phyloP scores from a whole-genome alignment of 2,797 vertebrate species.

The Phrynocephalus guinanensis region DNA sequence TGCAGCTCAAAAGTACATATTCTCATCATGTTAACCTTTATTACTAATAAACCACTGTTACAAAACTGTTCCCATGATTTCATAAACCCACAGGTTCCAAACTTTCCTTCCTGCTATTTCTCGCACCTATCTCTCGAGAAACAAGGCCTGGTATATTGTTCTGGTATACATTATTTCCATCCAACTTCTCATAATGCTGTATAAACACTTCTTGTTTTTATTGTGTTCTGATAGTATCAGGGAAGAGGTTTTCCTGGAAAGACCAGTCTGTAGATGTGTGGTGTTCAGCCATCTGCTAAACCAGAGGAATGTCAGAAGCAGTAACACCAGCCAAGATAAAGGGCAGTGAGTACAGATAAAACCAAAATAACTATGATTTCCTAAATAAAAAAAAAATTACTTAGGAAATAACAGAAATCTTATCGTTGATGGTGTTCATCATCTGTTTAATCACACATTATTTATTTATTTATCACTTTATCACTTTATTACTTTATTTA shows the following conservation, averaged over 20 bases:
- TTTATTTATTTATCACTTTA: too few species aligned
- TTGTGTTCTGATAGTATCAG: not conserved
- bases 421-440: too few species aligned
- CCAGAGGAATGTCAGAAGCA: not conserved
- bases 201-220: not conserved
- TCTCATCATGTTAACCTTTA: not conserved
- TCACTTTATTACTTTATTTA: too few species aligned
- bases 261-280: not conserved
- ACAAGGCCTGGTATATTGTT: not conserved
- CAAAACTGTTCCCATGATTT: conserved; percentile 20
- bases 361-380: not conserved
- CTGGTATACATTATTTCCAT: conserved; percentile 17
- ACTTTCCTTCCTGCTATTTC: not conserved
- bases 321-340: not conserved
- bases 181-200: not conserved
- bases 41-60: not conserved
- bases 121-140: not conserved
- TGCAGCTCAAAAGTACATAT: not conserved
- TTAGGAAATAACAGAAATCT: too few species aligned
- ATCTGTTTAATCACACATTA: too few species aligned
- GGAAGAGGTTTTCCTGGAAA: not conserved
- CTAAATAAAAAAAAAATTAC: not conserved
- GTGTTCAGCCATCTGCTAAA: not conserved
- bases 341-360: not conserved
- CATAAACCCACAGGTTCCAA: not conserved